A percentile compares a stretch with the other conserved stretches of the same genome.
Conservation (phyloP, 2,888 invertebrate genomes). For the Leptinotarsa haldemani region DNA sequence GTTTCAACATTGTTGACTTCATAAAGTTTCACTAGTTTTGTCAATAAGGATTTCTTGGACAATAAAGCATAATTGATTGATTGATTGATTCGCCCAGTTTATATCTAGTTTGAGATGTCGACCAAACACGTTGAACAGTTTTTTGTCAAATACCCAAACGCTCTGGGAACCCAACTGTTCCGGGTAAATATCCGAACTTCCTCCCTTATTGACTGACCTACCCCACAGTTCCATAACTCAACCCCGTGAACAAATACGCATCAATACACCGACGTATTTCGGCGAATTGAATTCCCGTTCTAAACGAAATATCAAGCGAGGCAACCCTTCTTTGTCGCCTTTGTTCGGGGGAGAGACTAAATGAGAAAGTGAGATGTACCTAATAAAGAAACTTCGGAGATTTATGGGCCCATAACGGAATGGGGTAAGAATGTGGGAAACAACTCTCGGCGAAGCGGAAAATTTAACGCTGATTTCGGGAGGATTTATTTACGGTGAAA, state of each 20-base stretch:
- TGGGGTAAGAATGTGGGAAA: constrained; percentile 20
- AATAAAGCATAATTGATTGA: too few relatives aligned
- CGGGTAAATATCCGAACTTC: constrained; percentile 3
- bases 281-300: constrained; percentile 15
- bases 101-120: too few relatives aligned
- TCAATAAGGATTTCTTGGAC: too few relatives aligned
- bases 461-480: constrained; percentile 12
- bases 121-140: too few relatives aligned
- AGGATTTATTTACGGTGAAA: constrained; percentile 10
- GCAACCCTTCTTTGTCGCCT: constrained; percentile 6
- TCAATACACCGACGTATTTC: constrained; percentile 11
- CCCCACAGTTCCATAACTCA: constrained; percentile 7
- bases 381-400: constrained; percentile 13
- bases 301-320: constrained; percentile 2
- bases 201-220: constrained; percentile 2
- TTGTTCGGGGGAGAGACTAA: constrained; percentile 9
- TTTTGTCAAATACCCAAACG: too few relatives aligned
- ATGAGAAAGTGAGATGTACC: constrained; percentile 21
- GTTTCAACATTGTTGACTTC: too few relatives aligned
- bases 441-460: constrained; percentile 7
- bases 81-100: too few relatives aligned
- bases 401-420: constrained; percentile 14
- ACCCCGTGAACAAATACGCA: constrained; percentile 19
- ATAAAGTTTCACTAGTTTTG: too few relatives aligned
- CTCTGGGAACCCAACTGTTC: too few relatives aligned